Percentiles rank a stretch among this genome's conserved stretches.
Conservation (phyloP, 2,888 invertebrate genomes). For the Apodemia hepburni region DNA sequence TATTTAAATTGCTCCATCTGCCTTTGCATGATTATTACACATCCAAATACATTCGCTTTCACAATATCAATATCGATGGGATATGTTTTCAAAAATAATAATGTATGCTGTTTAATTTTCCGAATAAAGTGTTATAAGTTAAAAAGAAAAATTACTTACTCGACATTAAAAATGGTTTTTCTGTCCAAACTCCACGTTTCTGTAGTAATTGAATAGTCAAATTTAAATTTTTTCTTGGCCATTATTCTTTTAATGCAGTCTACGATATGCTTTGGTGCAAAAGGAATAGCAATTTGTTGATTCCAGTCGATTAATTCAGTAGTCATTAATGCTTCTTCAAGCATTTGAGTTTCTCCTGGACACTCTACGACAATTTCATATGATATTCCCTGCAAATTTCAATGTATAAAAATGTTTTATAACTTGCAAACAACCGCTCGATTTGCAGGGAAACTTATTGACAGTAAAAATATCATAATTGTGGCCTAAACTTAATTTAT, state of each 20-base stretch:
- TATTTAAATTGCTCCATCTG: too few relatives aligned
- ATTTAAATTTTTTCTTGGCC: background rate
- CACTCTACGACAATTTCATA: conserved; percentile 5
- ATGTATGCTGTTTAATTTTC: too few relatives aligned
- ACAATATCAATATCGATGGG: too few relatives aligned
- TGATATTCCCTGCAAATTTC: background rate
- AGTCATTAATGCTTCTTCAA: background rate
- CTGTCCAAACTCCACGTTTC: background rate
- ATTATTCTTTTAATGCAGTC: background rate
- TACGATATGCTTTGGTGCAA: background rate
- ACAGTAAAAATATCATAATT: too few relatives aligned
- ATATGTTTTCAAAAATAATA: too few relatives aligned
- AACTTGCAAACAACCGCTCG: too few relatives aligned
- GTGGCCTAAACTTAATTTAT: too few relatives aligned
- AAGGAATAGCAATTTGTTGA: background rate
- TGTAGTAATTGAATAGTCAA: background rate
- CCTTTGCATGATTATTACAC: too few relatives aligned
- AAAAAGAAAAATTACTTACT: background rate
- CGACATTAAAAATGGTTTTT: background rate
- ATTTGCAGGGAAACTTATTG: too few relatives aligned
- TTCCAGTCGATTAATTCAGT: conserved; percentile 1
- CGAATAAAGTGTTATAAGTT: too few relatives aligned
- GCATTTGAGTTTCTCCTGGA: background rate
- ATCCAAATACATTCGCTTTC: too few relatives aligned
- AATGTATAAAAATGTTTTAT: too few relatives aligned